Evolutionary conservation across 2,797 vertebrate species (phyloP).

Genomic region (Cyclopterus lumpus): DNA sequence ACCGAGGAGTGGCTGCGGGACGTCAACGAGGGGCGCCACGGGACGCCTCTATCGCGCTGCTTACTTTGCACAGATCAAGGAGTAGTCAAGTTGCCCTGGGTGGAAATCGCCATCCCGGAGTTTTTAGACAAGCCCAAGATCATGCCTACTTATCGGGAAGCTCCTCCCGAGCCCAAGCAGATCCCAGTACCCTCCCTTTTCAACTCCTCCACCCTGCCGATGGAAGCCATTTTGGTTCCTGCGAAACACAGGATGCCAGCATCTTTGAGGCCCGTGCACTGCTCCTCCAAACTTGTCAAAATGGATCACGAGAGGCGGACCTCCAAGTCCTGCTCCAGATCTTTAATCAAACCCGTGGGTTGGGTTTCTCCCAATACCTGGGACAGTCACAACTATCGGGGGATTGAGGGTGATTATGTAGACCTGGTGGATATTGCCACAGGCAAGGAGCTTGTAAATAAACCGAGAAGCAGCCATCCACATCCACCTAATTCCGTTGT

Average conservation of each 20-base stretch:
- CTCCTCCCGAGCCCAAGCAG: conserved; percentile 55
- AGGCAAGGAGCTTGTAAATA: conserved; percentile 69
- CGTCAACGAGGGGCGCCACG: conserved; percentile 83
- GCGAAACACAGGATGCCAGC: conserved; percentile 74
- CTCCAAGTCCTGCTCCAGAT: conserved; percentile 62
- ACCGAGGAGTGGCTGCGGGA: conserved; percentile 90
- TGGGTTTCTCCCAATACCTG: conserved; percentile 85
- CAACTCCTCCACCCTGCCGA: conserved; percentile 72
- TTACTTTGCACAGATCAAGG: conserved; percentile 92
- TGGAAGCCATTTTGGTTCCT: conserved; percentile 73
- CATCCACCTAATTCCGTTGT: conserved; percentile 45
- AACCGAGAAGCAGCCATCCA: conserved; percentile 45
- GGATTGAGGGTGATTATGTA: conserved; percentile 94
- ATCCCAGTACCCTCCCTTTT: conserved; percentile 56
- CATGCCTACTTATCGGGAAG: conserved; percentile 49
- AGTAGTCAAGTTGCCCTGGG: conserved; percentile 87
- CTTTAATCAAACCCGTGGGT: conserved; percentile 73
- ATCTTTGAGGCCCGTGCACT: conserved; percentile 72
- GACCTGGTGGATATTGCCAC: conserved; percentile 88
- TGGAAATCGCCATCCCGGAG: conserved; percentile 87
- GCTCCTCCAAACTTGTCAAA: conserved; percentile 83
- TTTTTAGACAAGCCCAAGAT: conserved; percentile 86
- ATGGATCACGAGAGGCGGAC: conserved; percentile 78
- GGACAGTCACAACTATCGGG: conserved; percentile 78
- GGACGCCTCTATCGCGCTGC: conserved; percentile 84